Base-by-base conservation (phyloP, 1,140 invertebrate genomes). In the Alviniconcha marisindica region DNA sequence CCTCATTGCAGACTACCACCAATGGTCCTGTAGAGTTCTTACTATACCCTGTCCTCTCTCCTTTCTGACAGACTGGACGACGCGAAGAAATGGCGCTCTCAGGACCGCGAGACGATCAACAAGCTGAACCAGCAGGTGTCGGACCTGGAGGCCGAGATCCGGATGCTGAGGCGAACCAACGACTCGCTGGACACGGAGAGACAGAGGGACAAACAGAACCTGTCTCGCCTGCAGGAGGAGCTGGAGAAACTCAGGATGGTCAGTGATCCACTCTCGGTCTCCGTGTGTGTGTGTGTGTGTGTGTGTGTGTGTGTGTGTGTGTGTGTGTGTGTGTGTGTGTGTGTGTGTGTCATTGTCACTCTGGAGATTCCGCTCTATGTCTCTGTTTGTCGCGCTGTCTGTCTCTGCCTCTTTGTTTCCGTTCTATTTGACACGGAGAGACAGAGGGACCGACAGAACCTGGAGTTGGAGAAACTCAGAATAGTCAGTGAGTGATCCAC, bases 371-470 rank as follows among this genome's bases (percentile, higher is more conserved):
- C n/a, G n/a, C n/a, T n/a, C n/a, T n/a, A n/a, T n/a, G n/a, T n/a
- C n/a, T n/a, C n/a, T n/a, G n/a, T n/a, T n/a, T n/a, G n/a, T n/a
- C n/a, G n/a, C n/a, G n/a, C n/a, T n/a, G n/a, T n/a, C n/a, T n/a
- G n/a, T n/a, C n/a, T n/a, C n/a, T n/a, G n/a, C n/a, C n/a, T n/a
- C n/a, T n/a, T n/a, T n/a, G n/a, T n/a, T n/a, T n/a, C n/a, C n/a
- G n/a, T n/a, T n/a, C n/a, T n/a, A n/a, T n/a, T n/a, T n/a, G 94
- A 94, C 80, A 94, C 94, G 24, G 94, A 94, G 84, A 90, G 93
- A 84, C 91, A 89, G 78, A 86, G 94, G 40, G 91, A 94, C 81
- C 93, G 90, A 84, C 87, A 85, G 28, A 93, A 93, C 81, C 94
- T 94, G 78, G 94, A 94, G 77, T 87, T 94, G 40, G 91, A 93